Percentiles rank a stretch among this genome's conserved stretches.
phyloP scores from a whole-genome alignment of 1,140 invertebrate genomes.

The Calephelis virginiensis region DNA sequence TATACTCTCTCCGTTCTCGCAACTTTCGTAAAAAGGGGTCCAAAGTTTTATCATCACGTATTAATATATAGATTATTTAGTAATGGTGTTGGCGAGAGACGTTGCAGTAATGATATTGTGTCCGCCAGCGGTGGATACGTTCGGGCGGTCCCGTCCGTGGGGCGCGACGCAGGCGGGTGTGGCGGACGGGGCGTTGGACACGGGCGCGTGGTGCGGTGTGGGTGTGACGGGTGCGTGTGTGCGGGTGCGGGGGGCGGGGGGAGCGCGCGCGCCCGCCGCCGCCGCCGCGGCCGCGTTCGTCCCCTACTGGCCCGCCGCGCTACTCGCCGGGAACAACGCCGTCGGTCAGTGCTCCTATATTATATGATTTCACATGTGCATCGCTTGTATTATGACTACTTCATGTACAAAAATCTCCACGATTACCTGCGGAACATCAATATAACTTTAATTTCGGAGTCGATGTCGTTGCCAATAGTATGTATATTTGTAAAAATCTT shows the following conservation, averaged over 20 bases:
- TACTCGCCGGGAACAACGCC: conserved; percentile 46
- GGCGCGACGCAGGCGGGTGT: conserved; percentile 10
- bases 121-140: conserved; percentile 16
- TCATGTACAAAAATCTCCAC: background rate
- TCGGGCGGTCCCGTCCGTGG: background rate
- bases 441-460: too few relatives aligned
- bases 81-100: too few relatives aligned
- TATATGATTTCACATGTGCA: background rate
- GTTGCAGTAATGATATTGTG: background rate
- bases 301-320: conserved; percentile 50
- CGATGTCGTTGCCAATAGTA: too few relatives aligned
- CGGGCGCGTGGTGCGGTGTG: conserved; percentile 28
- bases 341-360: conserved; percentile 31
- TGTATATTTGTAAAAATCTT: too few relatives aligned
- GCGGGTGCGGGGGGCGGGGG: conserved; percentile 23
- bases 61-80: too few relatives aligned
- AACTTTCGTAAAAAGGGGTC: too few relatives aligned
- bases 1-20: too few relatives aligned
- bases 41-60: too few relatives aligned
- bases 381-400: background rate
- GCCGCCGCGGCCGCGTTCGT: conserved; percentile 28
- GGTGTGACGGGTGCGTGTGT: conserved; percentile 32
- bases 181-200: background rate
- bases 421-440: too few relatives aligned
- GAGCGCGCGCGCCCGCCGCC: conserved; percentile 29